Conservation (phyloP, 2,797 vertebrate genomes). For the Cossypha niveicapilla region DNA sequence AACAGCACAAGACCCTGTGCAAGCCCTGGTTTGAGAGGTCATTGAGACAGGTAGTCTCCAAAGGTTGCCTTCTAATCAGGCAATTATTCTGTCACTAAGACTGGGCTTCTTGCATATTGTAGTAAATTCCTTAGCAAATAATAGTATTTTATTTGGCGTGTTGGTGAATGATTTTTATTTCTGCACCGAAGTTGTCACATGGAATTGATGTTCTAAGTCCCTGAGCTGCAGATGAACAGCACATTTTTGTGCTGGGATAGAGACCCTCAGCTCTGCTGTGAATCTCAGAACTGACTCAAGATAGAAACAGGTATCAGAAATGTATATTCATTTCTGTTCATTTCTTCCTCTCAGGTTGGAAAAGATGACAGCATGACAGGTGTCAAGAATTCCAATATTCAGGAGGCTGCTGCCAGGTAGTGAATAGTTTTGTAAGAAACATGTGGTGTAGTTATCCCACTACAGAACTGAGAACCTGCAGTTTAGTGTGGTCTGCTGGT, state of each 20-base stretch:
- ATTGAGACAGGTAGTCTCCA: background rate
- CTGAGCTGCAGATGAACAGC: background rate
- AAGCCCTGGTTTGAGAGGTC: background rate
- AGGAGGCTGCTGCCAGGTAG: slow-evolving; percentile 83
- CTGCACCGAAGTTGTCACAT: background rate
- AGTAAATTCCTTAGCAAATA: background rate
- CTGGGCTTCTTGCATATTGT: background rate
- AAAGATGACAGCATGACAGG: slow-evolving; percentile 77
- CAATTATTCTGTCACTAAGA: background rate
- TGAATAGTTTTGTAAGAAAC: background rate
- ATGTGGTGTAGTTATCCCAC: fast-evolving
- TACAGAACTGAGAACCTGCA: background rate
- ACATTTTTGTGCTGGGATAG: background rate
- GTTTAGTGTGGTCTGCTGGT: background rate
- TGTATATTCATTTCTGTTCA: background rate
- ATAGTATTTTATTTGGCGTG: background rate
- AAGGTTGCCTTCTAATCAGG: background rate
- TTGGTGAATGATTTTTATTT: background rate
- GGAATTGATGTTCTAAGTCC: background rate
- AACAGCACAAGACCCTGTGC: background rate
- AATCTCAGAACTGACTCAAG: background rate
- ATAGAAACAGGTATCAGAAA: background rate
- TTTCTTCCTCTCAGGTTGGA: slow-evolving; percentile 70
- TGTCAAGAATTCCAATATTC: slow-evolving; percentile 82
- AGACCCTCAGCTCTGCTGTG: background rate